Conservation (phyloP, 2,797 vertebrate genomes). For the Arrhamphus sclerolepis region DNA sequence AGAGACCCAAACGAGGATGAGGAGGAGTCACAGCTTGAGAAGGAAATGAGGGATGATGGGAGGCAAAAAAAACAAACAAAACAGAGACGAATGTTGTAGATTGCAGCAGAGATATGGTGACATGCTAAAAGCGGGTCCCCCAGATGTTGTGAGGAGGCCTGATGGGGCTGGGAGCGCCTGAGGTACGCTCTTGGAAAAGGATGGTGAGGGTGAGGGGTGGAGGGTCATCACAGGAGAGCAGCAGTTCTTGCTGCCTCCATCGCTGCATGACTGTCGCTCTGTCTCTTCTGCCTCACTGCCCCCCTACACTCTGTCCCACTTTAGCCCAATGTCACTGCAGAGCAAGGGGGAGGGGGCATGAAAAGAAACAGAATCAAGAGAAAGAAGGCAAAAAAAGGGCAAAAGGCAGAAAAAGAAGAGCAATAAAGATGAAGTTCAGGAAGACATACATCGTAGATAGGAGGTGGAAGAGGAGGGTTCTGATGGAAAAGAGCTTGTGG, state of each 20-base stretch:
- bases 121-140: constrained; percentile 70
- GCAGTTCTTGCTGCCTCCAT: constrained; percentile 55
- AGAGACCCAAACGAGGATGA: constrained; percentile 72
- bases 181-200: constrained; percentile 40
- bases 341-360: constrained; percentile 68
- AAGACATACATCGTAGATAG: constrained; percentile 11
- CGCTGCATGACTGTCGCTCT: constrained; percentile 70
- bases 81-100: constrained; percentile 74
- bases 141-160: constrained; percentile 58
- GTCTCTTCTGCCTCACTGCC: constrained; percentile 80
- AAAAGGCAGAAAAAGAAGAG: neutral
- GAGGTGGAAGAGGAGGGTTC: constrained; percentile 33
- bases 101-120: constrained; percentile 71
- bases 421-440: constrained; percentile 21
- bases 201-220: neutral
- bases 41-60: constrained; percentile 59
- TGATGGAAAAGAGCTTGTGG: constrained; percentile 21
- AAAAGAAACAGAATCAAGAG: constrained; percentile 21
- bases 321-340: constrained; percentile 82
- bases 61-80: constrained; percentile 60
- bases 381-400: too few relatives aligned
- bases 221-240: constrained; percentile 42
- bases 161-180: constrained; percentile 64
- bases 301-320: constrained; percentile 81
- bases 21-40: constrained; percentile 56